Percentiles rank a stretch among this genome's conserved stretches.
phyloP scores from a whole-genome alignment of 1,140 invertebrate species.

The Zaprionus lachaisei region DNA sequence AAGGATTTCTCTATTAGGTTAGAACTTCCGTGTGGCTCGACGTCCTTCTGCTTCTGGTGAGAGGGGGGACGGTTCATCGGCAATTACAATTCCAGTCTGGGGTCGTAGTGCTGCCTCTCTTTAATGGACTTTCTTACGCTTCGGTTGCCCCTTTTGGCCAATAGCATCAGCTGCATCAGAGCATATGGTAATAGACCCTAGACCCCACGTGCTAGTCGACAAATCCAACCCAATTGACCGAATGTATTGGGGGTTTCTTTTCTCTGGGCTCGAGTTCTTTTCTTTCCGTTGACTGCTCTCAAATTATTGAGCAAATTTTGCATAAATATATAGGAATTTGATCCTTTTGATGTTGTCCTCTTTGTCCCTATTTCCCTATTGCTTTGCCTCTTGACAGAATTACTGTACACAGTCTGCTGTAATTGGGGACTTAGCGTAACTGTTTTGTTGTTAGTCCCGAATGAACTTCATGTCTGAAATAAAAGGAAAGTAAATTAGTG shows the following conservation, averaged over 20 bases:
- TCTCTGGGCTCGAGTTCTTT: not conserved
- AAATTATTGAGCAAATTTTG: slow-evolving; percentile 37
- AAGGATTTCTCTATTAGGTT: slow-evolving; percentile 57
- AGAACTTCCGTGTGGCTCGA: slow-evolving; percentile 27
- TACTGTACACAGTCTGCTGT: not conserved
- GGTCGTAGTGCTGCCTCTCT: not conserved
- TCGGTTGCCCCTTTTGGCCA: slow-evolving; percentile 25
- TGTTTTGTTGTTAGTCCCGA: not conserved
- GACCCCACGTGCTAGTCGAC: no score
- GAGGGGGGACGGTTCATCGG: slow-evolving; percentile 43
- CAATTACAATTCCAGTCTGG: slow-evolving; percentile 39
- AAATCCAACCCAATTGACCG: slow-evolving; percentile 19
- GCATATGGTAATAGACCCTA: slow-evolving; percentile 37
- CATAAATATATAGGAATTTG: slow-evolving; percentile 28
- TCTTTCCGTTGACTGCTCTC: slow-evolving; percentile 16
- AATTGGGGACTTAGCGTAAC: not conserved
- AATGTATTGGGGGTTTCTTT: not conserved
- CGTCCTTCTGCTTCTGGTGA: slow-evolving; percentile 8
- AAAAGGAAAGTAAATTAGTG: not conserved
- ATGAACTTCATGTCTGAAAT: not conserved
- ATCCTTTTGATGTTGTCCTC: slow-evolving; percentile 12
- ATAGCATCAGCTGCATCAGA: slow-evolving; percentile 33
- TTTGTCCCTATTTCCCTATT: not conserved
- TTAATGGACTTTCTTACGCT: slow-evolving; percentile 33
- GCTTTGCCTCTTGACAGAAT: not conserved